Evolutionary conservation across 2,113 vertebrate species (phyloP).

Genomic region (Dasypus novemcinctus): DNA sequence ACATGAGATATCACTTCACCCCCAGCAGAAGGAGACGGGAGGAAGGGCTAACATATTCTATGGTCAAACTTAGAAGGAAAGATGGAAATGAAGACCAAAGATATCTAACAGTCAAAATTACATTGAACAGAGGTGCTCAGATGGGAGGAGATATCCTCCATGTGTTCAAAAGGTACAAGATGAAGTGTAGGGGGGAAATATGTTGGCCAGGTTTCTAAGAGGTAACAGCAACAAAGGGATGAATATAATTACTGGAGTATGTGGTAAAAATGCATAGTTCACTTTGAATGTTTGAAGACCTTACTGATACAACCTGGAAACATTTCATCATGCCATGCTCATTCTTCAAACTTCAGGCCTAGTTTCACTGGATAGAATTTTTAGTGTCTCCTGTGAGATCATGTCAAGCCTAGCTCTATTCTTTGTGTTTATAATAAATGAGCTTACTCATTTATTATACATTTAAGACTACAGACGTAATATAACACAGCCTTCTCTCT

Average conservation of each 20-base stretch:
- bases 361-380: fast-evolving
- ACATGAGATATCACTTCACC: not conserved
- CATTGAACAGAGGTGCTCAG: not conserved
- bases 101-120: not conserved
- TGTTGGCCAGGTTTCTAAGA: not conserved
- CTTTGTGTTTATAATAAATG: not conserved
- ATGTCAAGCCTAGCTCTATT: not conserved
- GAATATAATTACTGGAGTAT: not conserved
- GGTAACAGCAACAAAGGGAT: not conserved
- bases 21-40: not conserved
- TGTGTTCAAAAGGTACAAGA: not conserved
- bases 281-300: not conserved
- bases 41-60: too few species aligned
- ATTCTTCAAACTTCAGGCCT: fast-evolving
- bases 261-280: not conserved
- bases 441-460: fast-evolving
- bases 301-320: not conserved
- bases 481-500: not conserved
- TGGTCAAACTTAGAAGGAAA: not conserved
- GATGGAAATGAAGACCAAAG: not conserved
- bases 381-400: not conserved
- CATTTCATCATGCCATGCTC: not conserved
- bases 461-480: not conserved
- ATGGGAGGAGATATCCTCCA: not conserved
- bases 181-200: not conserved